phyloP scores from a whole-genome alignment of 2,113 vertebrate species.

The Pachyramphus minor region DNA sequence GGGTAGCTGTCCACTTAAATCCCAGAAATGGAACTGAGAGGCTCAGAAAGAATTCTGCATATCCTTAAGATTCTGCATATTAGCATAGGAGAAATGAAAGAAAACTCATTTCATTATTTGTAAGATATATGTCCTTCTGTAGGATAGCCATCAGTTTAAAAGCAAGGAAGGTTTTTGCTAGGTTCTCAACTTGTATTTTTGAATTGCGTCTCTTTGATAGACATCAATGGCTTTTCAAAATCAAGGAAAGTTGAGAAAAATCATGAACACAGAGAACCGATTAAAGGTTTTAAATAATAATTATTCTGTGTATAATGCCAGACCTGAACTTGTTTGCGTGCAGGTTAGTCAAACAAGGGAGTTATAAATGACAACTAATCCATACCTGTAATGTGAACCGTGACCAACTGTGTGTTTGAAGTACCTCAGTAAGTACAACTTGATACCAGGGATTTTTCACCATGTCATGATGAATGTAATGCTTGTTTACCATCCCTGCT shows the following conservation, averaged over 20 bases:
- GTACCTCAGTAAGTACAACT: neutral
- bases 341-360: neutral
- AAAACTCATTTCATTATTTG: neutral
- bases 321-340: neutral
- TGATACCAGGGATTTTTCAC: neutral
- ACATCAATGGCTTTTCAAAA: neutral
- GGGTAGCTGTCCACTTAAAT: neutral
- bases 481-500: neutral
- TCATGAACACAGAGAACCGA: neutral
- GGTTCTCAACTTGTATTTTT: neutral
- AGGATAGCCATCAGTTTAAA: neutral
- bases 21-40: neutral
- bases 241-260: neutral
- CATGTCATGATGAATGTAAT: neutral
- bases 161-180: neutral
- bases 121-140: neutral
- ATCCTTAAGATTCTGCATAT: neutral
- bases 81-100: neutral
- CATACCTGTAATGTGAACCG: neutral
- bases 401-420: neutral
- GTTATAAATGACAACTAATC: neutral
- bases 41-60: neutral
- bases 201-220: neutral
- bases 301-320: neutral
- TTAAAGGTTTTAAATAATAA: neutral